These are phyloP conservation scores for Drosophila tristis DNA, from an alignment of 1,140 invertebrate species.

Conservation along the genomic window DNA sequence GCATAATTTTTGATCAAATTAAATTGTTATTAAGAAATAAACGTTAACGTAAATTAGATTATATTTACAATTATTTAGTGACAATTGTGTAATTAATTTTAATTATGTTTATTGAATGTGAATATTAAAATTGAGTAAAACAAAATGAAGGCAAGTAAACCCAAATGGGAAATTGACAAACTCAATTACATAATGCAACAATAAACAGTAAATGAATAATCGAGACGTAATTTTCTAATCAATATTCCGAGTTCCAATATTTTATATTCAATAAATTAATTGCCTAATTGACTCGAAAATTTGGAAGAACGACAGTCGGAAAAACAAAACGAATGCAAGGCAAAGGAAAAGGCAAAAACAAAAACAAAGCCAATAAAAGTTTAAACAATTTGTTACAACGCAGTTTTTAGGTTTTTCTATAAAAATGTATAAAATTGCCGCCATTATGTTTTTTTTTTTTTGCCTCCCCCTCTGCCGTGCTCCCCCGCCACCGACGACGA, in stretches of 20 bases:
- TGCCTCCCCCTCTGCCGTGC: conserved; percentile 13
- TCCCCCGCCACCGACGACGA: conserved; percentile 12
- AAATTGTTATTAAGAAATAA: too few relatives aligned
- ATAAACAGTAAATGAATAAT: neutral
- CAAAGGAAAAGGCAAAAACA: neutral
- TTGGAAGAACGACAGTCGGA: neutral
- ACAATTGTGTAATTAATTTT: too few relatives aligned
- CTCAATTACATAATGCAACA: conserved; percentile 10
- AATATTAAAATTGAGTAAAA: too few relatives aligned
- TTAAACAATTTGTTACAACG: conserved; percentile 79
- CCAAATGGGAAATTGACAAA: neutral
- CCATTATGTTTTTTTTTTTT: conserved; percentile 76
- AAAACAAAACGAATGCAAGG: conserved; percentile 35
- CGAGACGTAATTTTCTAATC: conserved; percentile 28
- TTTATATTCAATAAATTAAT: conserved; percentile 43
- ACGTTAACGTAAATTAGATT: too few relatives aligned
- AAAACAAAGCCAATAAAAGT: conserved; percentile 57
- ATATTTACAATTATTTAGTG: too few relatives aligned
- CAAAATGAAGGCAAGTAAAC: neutral
- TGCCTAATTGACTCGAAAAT: conserved; percentile 43
- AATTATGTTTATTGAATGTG: too few relatives aligned
- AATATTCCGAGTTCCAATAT: conserved; percentile 8
- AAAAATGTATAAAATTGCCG: conserved; percentile 69
- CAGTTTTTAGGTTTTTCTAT: conserved; percentile 76
- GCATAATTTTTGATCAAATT: too few relatives aligned